These are phyloP conservation scores for Lates japonicus DNA, from an alignment of 2,797 vertebrate genomes.

Conservation along the genomic window DNA sequence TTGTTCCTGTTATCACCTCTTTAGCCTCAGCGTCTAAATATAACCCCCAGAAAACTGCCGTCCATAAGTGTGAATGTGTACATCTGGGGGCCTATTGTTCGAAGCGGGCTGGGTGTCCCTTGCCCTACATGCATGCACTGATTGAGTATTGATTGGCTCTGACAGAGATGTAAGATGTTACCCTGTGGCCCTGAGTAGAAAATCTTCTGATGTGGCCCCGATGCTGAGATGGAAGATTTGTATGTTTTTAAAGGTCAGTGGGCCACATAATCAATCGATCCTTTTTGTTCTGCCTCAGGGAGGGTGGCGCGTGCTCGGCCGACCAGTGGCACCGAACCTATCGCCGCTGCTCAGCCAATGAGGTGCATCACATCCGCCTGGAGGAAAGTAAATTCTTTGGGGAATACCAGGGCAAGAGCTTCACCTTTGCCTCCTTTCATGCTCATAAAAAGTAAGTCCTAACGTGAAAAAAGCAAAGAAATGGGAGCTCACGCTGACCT, in stretches of 20 bases:
- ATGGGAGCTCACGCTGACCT: neutral
- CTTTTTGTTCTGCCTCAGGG: conserved; percentile 69
- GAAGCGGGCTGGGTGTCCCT: conserved; percentile 43
- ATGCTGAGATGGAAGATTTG: conserved; percentile 24
- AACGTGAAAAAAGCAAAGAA: conserved; percentile 3
- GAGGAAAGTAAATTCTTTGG: conserved; percentile 92
- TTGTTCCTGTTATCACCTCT: conserved; percentile 74
- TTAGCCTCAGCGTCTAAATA: conserved; percentile 62
- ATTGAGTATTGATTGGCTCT: conserved; percentile 70
- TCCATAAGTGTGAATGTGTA: conserved; percentile 53
- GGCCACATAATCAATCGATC: conserved; percentile 47
- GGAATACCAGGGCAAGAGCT: conserved; percentile 91
- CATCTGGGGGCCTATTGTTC: conserved; percentile 48
- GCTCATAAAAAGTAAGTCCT: conserved; percentile 90
- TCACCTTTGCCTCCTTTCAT: conserved; percentile 91
- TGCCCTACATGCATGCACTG: conserved; percentile 29
- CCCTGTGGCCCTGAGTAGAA: conserved; percentile 47
- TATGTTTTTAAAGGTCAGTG: conserved; percentile 67
- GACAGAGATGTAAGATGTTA: conserved; percentile 55
- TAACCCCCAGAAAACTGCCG: conserved; percentile 57
- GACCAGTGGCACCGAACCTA: conserved; percentile 91
- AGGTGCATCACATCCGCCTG: conserved; percentile 90
- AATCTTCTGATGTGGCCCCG: conserved; percentile 28
- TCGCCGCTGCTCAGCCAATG: conserved; percentile 90
- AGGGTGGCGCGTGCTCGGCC: conserved; percentile 83